Evolutionary conservation across 2,113 vertebrate species (phyloP).

Genomic region (Panthera leo): DNA sequence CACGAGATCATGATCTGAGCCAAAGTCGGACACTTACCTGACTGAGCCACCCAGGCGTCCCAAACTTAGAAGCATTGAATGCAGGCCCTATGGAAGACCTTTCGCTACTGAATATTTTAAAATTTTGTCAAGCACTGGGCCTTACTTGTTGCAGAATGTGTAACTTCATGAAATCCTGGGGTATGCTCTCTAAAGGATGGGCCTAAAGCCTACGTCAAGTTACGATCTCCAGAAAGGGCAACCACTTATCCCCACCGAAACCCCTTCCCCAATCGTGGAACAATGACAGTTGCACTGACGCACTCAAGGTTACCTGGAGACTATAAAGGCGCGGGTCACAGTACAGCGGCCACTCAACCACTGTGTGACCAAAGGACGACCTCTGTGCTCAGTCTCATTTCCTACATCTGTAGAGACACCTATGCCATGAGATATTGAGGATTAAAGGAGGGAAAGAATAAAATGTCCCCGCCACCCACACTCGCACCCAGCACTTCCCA

Average conservation of each 20-base stretch:
- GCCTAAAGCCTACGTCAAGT: not conserved
- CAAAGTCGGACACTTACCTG: too few species aligned
- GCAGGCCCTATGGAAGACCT: not conserved
- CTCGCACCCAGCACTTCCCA: not conserved
- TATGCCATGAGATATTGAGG: not conserved
- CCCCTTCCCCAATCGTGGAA: not conserved
- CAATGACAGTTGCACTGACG: not conserved
- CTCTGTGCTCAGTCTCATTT: not conserved
- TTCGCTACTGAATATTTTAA: not conserved
- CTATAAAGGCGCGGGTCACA: not conserved
- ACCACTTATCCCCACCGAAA: not conserved
- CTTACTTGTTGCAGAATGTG: not conserved
- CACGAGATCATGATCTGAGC: too few species aligned
- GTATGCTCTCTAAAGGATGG: not conserved
- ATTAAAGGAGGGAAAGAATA: not conserved
- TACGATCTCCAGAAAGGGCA: not conserved
- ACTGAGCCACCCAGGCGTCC: too few species aligned
- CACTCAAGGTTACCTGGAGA: not conserved
- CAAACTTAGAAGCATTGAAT: not conserved
- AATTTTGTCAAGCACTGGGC: not conserved
- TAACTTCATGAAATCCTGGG: not conserved
- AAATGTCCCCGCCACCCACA: not conserved
- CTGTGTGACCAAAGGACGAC: not conserved
- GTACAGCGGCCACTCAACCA: not conserved
- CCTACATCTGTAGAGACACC: not conserved